Conservation (phyloP, 2,888 invertebrate genomes). For the Falcaria lacertinaria region DNA sequence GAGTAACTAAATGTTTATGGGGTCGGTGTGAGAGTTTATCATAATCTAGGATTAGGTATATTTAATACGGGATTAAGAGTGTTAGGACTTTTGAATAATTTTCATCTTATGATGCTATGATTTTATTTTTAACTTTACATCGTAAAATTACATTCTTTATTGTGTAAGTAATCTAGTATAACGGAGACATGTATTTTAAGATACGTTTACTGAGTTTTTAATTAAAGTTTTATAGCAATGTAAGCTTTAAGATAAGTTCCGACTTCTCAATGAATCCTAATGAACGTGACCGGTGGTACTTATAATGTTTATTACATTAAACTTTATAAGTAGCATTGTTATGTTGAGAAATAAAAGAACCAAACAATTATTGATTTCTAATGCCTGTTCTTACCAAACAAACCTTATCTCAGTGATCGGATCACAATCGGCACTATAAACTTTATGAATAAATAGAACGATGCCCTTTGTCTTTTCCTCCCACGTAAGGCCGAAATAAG, state of each 20-base stretch:
- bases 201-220: no score
- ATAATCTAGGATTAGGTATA: constrained; percentile 7
- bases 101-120: not conserved
- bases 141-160: no score
- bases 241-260: no score
- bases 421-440: constrained; percentile 28
- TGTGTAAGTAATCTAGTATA: no score
- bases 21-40: constrained; percentile 21
- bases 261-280: no score
- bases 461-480: constrained; percentile 41
- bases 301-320: no score
- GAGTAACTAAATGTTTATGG: constrained; percentile 39
- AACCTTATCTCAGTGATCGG: not conserved
- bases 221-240: no score
- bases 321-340: no score
- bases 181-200: no score
- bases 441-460: constrained; percentile 42
- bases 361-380: no score
- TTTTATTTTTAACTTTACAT: not conserved
- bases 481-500: constrained; percentile 41
- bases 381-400: not conserved
- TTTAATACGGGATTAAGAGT: not conserved
- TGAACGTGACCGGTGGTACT: no score
- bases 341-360: no score
- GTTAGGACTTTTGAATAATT: not conserved